Base-by-base conservation (phyloP, 2,797 vertebrate genomes). In the Anabacerthia variegaticeps region DNA sequence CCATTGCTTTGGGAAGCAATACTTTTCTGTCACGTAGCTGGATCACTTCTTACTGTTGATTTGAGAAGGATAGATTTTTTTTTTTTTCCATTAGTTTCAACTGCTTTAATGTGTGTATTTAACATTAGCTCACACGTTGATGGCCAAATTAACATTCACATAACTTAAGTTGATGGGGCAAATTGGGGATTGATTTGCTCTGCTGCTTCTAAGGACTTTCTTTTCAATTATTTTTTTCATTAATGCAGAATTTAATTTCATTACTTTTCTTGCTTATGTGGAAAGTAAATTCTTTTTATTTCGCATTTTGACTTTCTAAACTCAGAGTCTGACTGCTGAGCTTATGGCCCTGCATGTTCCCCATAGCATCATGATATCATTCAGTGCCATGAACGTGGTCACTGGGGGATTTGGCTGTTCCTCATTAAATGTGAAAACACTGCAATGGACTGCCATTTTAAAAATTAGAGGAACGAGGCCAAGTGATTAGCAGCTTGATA, bases 341-440 rank as follows among this genome's bases (percentile, higher is more conserved):
- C 39, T 93, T 77, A n/a, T 1, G 2, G 34, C 22, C 12, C 54
- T 68, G 5, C 2, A 1, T 36, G 23, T 26, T 61, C 13, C 32
- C 21, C 1, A 2, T 12, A 74, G 61, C 56, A 77, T 15, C 39
- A 24, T 52, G 55, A 49, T 91, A 84, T 17, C 5, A 8, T 51
- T 76, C 58, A 39, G 26, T 1, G 1, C 34, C 9, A 10, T 14
- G 13, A 12, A 27, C 8, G 6, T 0, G 0, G 9, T 44, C 62
- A 16, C 52, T 61, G 30, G 30, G 43, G 62, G 85, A 55, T 66
- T 41, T 32, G 43, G 28, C 51, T 76, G 66, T 23, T 86, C 34
- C 52, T 79, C 39, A 18, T 81, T 73, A 84, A 86, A 91, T 52
- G 2, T 56, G 34, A 56, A 44, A 76, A 39, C 8, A 15, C 30